Evolutionary conservation across 2,113 vertebrate genomes (phyloP), one percentile per base, ranked within the genome.

Genomic region (Podilymbus podiceps): DNA sequence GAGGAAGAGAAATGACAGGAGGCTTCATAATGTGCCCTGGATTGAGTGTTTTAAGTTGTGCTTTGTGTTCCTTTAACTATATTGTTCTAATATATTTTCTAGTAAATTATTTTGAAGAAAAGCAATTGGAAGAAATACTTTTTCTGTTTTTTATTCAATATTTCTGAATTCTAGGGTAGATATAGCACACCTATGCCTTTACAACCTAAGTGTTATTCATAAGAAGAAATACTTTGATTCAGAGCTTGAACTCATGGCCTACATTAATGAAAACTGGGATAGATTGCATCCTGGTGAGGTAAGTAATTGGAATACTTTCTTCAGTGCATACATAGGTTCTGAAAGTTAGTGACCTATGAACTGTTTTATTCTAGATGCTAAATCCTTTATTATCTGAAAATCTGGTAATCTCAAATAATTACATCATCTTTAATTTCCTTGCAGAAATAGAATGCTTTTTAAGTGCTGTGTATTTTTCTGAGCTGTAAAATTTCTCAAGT

Each of bases 161-260:
- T 97, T 95, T 97, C 85, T 97, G 73, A 83, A 96, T 97, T 97
- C 95, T 96, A 99, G 99, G 99, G 99, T 99, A 98, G 99, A 99
- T 97, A 98, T 99, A 97, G 98, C 99, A 98, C 99, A 99, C 97
- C 97, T 99, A 97, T 99, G 99, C 98, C 98, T 99, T 98, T 99
- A 99, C 98, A 99, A 99, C 98, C 97, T 99, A 98, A 99, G 99
- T 98, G 99, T 99, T 97, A 99, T 99, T 98, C 99, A 99, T 98
- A 99, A 99, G 98, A 99, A 99, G 98, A 99, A 99, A 98, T 99
- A 99, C 87, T 99, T 99, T 98, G 99, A 99, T 98, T 99, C 99
- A 6, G 99, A 99, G 97, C 98, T 99, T 98, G 98, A 99, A 96
- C 98, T 99, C 91, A 99, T 99, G 99, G 97, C 98, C 88, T 99